A percentile compares a stretch with the other conserved stretches of the same genome.
Conservation (phyloP, 2,888 invertebrate genomes). For the Leuctra nigra region DNA sequence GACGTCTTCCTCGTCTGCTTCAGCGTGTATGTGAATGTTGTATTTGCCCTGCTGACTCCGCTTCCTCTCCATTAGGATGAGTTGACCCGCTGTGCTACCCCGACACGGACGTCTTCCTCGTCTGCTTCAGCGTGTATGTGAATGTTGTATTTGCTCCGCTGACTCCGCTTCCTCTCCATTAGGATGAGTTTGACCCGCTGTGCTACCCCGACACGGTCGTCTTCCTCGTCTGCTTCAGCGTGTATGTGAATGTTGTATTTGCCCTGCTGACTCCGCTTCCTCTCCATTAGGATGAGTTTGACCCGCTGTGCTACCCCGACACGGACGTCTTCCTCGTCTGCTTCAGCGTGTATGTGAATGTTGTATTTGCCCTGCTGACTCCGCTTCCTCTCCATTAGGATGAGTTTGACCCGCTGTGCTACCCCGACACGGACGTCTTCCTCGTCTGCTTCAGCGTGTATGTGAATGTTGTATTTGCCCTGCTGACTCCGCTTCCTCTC, state of each 20-base stretch:
- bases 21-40: too few species aligned
- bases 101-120: conserved; percentile 84
- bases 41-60: too few species aligned
- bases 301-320: conserved; percentile 85
- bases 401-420: conserved; percentile 84
- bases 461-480: too few species aligned
- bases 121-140: conserved; percentile 94
- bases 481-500: too few species aligned
- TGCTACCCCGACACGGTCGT: conserved; percentile 92
- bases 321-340: conserved; percentile 91
- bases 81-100: conserved; percentile 90
- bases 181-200: conserved; percentile 87
- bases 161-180: too few species aligned
- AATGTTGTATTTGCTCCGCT: too few species aligned
- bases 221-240: conserved; percentile 87
- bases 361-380: too few species aligned
- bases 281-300: conserved; percentile 92
- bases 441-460: conserved; percentile 91
- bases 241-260: too few species aligned
- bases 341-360: too few species aligned
- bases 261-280: too few species aligned
- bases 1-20: conserved; percentile 92
- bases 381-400: too few species aligned
- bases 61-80: too few species aligned
- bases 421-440: conserved; percentile 89